These are phyloP conservation scores for Nothocercus nigrocapillus DNA, from an alignment of 2,113 vertebrate genomes.

Conservation along the genomic window DNA sequence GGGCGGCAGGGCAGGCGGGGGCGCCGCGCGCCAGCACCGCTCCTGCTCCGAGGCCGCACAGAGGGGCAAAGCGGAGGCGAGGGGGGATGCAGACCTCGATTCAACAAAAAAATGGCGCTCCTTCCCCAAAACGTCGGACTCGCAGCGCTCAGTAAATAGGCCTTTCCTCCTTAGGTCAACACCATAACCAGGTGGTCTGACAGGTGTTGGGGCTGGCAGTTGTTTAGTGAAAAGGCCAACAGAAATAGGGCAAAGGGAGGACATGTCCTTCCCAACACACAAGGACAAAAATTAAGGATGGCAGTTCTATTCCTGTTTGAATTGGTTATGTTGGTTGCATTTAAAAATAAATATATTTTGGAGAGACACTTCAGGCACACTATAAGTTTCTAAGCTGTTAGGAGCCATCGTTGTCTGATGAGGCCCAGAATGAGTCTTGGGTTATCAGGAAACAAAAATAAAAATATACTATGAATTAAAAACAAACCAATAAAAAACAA, in stretches of 20 bases:
- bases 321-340: not conserved
- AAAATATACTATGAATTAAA: not conserved
- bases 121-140: not conserved
- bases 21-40: not conserved
- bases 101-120: constrained; percentile 43
- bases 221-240: not conserved
- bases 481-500: not conserved
- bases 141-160: constrained; percentile 12
- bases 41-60: constrained; percentile 51
- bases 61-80: constrained; percentile 49
- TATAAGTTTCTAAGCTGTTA: not conserved
- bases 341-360: not conserved
- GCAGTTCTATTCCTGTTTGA: not conserved
- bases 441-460: constrained; percentile 2
- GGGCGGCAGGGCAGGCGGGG: no score
- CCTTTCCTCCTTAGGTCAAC: constrained; percentile 32
- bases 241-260: constrained; percentile 49
- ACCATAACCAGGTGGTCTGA: not conserved
- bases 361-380: not conserved
- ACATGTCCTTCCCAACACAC: not conserved
- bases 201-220: not conserved
- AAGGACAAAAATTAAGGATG: not conserved
- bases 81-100: not conserved
- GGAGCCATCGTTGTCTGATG: not conserved
- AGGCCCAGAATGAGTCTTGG: not conserved